Conservation (phyloP, 2,113 vertebrate species). For the Sus scrofa region T2T-Sscrofa CM000812.6:240560001-240560500, state of each 20-base stretch:
- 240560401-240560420: neutral
- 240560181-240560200: constrained; percentile 34
- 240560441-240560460: neutral
- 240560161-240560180: neutral
- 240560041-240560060: neutral
- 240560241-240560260: neutral
- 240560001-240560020: neutral
- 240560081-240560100: neutral
- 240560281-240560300: neutral
- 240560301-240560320: neutral
- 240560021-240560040: neutral
- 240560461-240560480: neutral
- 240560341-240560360: neutral
- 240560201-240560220: neutral
- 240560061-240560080: neutral
- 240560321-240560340: neutral
- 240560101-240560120: neutral
- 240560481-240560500: neutral
- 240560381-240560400: neutral
- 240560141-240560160: neutral
- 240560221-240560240: neutral
- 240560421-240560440: neutral
- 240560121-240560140: neutral
- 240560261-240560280: neutral
- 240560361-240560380: neutral